These are phyloP conservation scores for Frankliniella intonsa DNA, from an alignment of 2,888 invertebrate genomes.

Conservation along the genomic window DNA sequence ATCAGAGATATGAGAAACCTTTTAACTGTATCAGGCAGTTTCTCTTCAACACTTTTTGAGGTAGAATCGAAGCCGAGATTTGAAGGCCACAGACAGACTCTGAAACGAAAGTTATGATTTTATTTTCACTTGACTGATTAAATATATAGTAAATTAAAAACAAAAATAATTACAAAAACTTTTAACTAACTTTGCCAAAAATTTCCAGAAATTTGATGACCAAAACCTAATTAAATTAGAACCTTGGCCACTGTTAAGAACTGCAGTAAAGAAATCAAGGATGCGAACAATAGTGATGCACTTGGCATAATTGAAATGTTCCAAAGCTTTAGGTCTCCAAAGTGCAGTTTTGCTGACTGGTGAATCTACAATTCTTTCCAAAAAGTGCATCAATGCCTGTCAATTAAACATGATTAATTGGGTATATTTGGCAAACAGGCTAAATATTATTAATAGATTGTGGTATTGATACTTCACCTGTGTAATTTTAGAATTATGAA, in stretches of 20 bases:
- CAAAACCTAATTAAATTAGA: not conserved
- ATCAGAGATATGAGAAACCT: slow-evolving; percentile 43
- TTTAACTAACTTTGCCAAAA: not conserved
- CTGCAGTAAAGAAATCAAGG: not conserved
- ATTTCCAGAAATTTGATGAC: not conserved
- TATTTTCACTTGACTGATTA: not conserved
- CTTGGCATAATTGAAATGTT: not conserved
- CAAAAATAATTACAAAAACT: not conserved
- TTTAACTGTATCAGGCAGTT: slow-evolving; percentile 31
- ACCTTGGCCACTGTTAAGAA: not conserved
- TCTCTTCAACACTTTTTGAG: not conserved
- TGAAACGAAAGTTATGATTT: not conserved
- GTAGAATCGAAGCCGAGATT: not conserved
- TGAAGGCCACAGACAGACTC: not conserved
- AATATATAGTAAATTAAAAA: not conserved
- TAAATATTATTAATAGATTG: not conserved
- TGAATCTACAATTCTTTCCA: not conserved
- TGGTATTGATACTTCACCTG: not conserved
- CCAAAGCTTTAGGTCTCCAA: not conserved
- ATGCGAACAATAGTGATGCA: not conserved
- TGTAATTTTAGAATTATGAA: not conserved
- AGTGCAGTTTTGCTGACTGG: not conserved
- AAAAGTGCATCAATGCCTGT: not conserved
- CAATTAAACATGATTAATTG: not conserved
- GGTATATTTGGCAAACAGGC: not conserved